These are phyloP conservation scores for Cataglyphis livida DNA, from an alignment of 2,888 invertebrate species.

Conservation along the genomic window DNA sequence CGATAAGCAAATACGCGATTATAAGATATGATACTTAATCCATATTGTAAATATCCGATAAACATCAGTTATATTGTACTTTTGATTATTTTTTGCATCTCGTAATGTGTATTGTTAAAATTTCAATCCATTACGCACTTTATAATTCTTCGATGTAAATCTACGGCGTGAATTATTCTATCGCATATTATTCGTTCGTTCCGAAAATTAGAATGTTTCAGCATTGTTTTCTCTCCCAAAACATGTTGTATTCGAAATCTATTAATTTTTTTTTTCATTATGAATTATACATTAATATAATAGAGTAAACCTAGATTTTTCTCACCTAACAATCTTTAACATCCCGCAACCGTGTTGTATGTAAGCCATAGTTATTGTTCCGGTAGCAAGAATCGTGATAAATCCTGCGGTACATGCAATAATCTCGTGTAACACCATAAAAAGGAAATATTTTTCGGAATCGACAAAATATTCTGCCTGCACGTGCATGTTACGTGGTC, in stretches of 20 bases:
- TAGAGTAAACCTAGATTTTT: neutral
- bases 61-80: no score
- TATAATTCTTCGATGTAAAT: conserved; percentile 10
- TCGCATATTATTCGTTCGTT: neutral
- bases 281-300: neutral
- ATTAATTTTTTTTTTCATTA: neutral
- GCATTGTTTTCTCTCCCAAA: neutral
- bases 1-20: neutral
- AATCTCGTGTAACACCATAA: conserved; percentile 22
- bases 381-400: neutral
- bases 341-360: conserved; percentile 14
- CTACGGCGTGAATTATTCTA: conserved; percentile 16
- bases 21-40: neutral
- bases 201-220: neutral
- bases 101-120: neutral
- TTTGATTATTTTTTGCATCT: neutral
- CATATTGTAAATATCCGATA: neutral
- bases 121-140: conserved; percentile 28
- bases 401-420: neutral
- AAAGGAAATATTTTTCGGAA: conserved; percentile 6
- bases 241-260: conserved; percentile 32
- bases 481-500: neutral
- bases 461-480: conserved; percentile 31
- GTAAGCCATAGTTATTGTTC: neutral
- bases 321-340: conserved; percentile 24